Base-by-base conservation (phyloP, 1,140 invertebrate genomes). In the Anadara kagoshimensis region DNA sequence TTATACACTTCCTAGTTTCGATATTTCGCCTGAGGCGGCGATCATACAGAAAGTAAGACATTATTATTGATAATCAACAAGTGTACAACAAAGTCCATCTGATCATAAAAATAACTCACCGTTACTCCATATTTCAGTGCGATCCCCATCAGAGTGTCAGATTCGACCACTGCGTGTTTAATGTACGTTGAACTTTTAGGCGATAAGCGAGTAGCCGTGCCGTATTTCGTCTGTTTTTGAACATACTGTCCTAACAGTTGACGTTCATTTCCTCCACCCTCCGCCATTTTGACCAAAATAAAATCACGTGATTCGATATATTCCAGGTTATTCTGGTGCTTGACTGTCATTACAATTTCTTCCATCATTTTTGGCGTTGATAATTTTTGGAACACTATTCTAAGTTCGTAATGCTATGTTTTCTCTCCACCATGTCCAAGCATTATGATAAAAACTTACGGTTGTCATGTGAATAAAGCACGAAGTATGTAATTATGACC, bases 91-190 rank as follows among this genome's bases (percentile, higher is more conserved):
- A n/a, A n/a, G 29, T 36, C 29, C 29, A 36, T 36, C 29, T 3
- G 7, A 36, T 36, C 29, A 36, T 36, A 36, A 36, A 36, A 36
- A 36, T 36, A 36, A 57, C 93, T 92, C 92, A 97, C 96, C 86
- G 95, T 95, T 80, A 95, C 94, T 85, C 95, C 94, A 91, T 97
- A 97, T 92, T 95, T 96, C 43, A 97, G 91, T 26, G 96, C 95
- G 78, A 98, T 94, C 80, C 96, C 96, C 91, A 96, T 95, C 70
- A 98, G 90, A n/a, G 96, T 97, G 88, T 98, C 96, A 20, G 92
- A 92, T 85, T 94, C 92, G 36, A 92, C 89, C 70, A 98, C 92
- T 51, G 90, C 91, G 87, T 97, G 95, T 87, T 95, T 94, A 69
- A 97, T 91, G 80, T 93, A 92, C 79, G 92, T 93, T 83, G 94